Base-by-base conservation (phyloP, 2,888 invertebrate genomes). In the Ernsta delagoae region DNA sequence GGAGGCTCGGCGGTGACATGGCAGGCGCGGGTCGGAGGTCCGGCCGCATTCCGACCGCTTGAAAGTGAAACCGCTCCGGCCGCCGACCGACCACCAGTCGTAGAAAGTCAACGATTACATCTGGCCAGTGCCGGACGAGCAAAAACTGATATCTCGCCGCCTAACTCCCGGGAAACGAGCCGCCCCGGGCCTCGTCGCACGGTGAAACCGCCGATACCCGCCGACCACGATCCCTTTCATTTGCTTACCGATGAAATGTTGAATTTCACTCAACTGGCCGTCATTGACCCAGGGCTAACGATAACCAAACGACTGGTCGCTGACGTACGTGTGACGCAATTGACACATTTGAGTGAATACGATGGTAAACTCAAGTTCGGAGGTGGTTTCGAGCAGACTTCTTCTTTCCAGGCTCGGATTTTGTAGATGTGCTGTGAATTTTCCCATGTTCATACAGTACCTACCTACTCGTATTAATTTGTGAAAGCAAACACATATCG, bases 81-180 rank as follows among this genome's bases (percentile, higher is more conserved):
- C 85, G 67, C 75, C 76, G 75, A 88, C 89, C 76, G 75, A 88
- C 89, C 91, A 88, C 89, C 91, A 88, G 86, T 90, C 85, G 90
- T 92, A 92, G 92, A 93, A 93, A 93, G 92, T 92, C 90, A 88
- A 86, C 87, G 89, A 91, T 89, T 90, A 89, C 86, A 70, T 65
- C 70, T 69, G 69, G 70, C 64, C 70, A 60, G 54, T 70, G 69
- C 63, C 69, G 69, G 69, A 84, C 89, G 86, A 85, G 87, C 85
- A 90, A 91, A 90, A 89, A 89, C 88, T 87, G 86, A 87, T 68
- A 68, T 90, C 88, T 81, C 84, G 77, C 75, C 80, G 75, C 78
- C 79, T 71, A 71, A 82, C 85, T 87, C 90, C 90, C 89, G 89
- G 90, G 90, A 88, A 88, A 88, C 86, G 77, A 79, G 82, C 75